Percentiles rank a stretch among this genome's conserved stretches.
Conservation (phyloP, 2,888 invertebrate species). For the Volucella inflata region DNA sequence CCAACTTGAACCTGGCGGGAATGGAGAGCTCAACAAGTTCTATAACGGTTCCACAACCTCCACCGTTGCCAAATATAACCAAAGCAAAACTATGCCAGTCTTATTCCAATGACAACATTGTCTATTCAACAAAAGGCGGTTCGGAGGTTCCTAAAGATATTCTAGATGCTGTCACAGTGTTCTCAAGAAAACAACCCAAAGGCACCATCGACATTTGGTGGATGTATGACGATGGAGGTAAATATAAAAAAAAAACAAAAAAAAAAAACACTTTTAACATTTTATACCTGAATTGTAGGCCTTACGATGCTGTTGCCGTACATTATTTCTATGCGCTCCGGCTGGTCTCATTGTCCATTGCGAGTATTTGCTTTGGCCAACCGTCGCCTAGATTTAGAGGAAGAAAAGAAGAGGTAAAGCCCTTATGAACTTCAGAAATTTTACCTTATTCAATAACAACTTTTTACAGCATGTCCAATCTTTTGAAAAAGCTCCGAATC, state of each 20-base stretch:
- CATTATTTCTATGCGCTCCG: slow-evolving; percentile 91
- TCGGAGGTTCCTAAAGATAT: slow-evolving; percentile 87
- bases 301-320: slow-evolving; percentile 93
- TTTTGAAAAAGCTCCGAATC: slow-evolving; percentile 96
- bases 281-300: slow-evolving; percentile 75
- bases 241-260: slow-evolving; percentile 26
- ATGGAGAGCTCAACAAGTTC: slow-evolving; percentile 82
- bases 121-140: slow-evolving; percentile 86
- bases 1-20: slow-evolving; percentile 87
- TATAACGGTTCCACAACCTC: slow-evolving; percentile 79
- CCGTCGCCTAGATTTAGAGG: slow-evolving; percentile 89
- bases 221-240: slow-evolving; percentile 96
- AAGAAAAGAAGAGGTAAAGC: slow-evolving; percentile 93
- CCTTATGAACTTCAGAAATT: background rate
- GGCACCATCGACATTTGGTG: slow-evolving; percentile 98
- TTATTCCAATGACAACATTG: slow-evolving; percentile 82
- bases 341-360: slow-evolving; percentile 91
- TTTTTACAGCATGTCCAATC: slow-evolving; percentile 92
- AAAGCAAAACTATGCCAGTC: slow-evolving; percentile 79
- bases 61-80: slow-evolving; percentile 81
- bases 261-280: too few relatives aligned
- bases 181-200: slow-evolving; percentile 90
- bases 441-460: background rate
- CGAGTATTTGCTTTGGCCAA: slow-evolving; percentile 93
- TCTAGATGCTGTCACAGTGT: slow-evolving; percentile 89